A percentile compares a stretch with the other conserved stretches of the same genome.
phyloP scores from a whole-genome alignment of 2,113 vertebrate species.

The Buteo buteo region DNA sequence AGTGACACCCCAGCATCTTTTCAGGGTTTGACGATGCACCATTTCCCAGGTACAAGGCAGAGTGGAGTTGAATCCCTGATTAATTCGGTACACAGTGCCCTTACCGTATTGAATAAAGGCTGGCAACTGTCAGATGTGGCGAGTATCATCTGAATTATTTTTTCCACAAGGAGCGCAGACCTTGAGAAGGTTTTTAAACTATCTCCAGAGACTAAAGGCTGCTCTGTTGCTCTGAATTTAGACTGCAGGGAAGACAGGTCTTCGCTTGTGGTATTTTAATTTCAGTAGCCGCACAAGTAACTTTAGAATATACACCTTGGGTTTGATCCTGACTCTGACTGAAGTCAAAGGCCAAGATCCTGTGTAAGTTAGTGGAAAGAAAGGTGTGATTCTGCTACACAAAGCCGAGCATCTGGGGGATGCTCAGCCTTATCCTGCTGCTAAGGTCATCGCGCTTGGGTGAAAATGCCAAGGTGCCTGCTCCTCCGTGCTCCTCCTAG shows the following conservation, averaged over 20 bases:
- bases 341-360: background rate
- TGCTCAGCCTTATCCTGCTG: background rate
- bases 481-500: background rate
- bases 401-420: background rate
- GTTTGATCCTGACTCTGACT: background rate
- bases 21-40: background rate
- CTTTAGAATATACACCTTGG: background rate
- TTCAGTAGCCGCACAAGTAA: background rate
- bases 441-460: background rate
- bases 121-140: background rate
- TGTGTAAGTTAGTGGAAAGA: background rate
- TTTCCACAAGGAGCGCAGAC: background rate
- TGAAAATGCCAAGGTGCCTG: background rate
- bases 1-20: background rate
- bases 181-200: slow-evolving; percentile 24
- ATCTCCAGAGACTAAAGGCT: background rate
- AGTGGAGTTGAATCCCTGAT: background rate
- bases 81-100: background rate
- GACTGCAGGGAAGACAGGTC: background rate
- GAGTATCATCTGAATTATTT: slow-evolving; percentile 1
- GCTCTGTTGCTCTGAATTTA: background rate
- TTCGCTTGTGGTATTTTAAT: background rate
- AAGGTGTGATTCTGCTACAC: background rate
- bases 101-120: background rate
- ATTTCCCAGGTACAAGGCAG: background rate